phyloP scores from a whole-genome alignment of 2,113 vertebrate species.

The Stegastes partitus region DNA sequence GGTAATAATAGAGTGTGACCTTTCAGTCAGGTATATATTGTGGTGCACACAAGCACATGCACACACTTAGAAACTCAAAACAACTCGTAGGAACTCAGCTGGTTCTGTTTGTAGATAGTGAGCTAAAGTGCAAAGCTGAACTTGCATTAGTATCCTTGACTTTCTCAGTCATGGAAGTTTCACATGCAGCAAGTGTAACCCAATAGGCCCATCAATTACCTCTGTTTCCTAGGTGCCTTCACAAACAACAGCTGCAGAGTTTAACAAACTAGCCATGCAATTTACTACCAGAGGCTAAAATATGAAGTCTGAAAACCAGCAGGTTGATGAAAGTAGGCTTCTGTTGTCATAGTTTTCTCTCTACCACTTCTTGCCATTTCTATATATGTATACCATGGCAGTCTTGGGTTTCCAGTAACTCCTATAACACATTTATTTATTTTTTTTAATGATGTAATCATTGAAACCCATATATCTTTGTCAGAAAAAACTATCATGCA shows the following conservation, averaged over 20 bases:
- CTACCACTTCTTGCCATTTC: not conserved
- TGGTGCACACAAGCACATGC: not conserved
- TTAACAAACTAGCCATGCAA: slow-evolving; percentile 73
- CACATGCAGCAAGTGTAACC: slow-evolving; percentile 72
- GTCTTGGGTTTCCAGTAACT: too few relatives aligned
- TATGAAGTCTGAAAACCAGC: slow-evolving; percentile 67
- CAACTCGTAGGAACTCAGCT: slow-evolving; percentile 40
- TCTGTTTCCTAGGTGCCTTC: slow-evolving; percentile 80
- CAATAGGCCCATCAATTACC: slow-evolving; percentile 78
- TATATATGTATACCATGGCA: too few relatives aligned
- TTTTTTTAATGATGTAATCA: too few relatives aligned
- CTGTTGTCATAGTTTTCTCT: slow-evolving; percentile 45
- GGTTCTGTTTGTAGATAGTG: slow-evolving; percentile 42
- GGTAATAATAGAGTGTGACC: too few relatives aligned
- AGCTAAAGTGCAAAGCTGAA: slow-evolving; percentile 35
- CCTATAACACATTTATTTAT: too few relatives aligned
- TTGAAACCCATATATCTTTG: too few relatives aligned
- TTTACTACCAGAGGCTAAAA: slow-evolving; percentile 67
- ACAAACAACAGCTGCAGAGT: slow-evolving; percentile 87
- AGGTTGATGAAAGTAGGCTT: slow-evolving; percentile 65
- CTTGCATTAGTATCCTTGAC: slow-evolving; percentile 66
- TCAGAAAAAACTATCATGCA: too few relatives aligned
- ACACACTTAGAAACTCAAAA: slow-evolving; percentile 27
- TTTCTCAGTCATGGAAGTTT: slow-evolving; percentile 59
- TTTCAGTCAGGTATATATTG: slow-evolving; percentile 45